Evolutionary conservation across 2,888 invertebrate species (phyloP), one percentile per base, ranked within the genome.

Genomic region (Agrochola lychnidis): DNA sequence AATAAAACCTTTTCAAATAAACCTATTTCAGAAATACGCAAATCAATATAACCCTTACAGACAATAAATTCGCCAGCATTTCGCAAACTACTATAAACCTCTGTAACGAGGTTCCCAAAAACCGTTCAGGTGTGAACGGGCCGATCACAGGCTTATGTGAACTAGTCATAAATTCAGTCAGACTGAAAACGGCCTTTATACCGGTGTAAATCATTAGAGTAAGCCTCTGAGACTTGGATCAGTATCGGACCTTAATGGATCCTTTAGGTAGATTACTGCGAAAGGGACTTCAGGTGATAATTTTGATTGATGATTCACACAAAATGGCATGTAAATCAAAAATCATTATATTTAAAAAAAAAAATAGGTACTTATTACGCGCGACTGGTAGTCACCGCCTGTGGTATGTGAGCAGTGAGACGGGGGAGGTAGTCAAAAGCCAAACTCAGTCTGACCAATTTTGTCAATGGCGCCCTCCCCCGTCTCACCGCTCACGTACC

Each of bases 141-240:
- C 71, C 74, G 86, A 73, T 82, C 82, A 70, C 63, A 68, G 45
- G 81, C 80, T 77, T 80, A 85, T 74, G 77, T 62, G 69, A 86
- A 77, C 76, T 70, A 71, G 71, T 67, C 73, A 72, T 78, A 86
- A 85, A 85, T 85, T 79, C 61, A 76, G 74, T 59, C 22, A 74
- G 75, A 67, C 76, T 76, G 76, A 82, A 81, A 85, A 71, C 74
- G 70, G 40, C 63, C 76, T 76, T 64, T 76, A 73, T 62, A 57
- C 86, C 69, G 59, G 56, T 79, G 83, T 86, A 82, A 84, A 81
- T 87, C 82, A 86, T 82, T 76, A 73, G 63, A 76, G 42, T 88
- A 87, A 88, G 80, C 82, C 70, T 67, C 53, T 72, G 80, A 82
- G 70, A 56, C 71, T 76, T 7, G 73, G 78, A 79, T 83, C 72